Conservation (phyloP, 2,797 vertebrate species). For the Xiphophorus birchmanni region DNA sequence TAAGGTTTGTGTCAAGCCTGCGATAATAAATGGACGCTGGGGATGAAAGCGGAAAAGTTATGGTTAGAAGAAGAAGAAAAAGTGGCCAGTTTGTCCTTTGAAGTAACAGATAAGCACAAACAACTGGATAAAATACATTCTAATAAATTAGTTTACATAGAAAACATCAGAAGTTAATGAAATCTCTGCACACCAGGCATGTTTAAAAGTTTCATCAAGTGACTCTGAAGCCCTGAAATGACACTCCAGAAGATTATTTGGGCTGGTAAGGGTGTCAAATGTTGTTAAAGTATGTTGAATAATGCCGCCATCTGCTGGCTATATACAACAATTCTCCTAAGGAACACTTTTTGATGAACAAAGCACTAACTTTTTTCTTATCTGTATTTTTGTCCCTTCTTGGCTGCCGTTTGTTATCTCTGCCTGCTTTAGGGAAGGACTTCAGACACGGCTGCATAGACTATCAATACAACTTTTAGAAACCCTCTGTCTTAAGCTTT, state of each 20-base stretch:
- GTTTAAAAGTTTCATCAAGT: constrained; percentile 7
- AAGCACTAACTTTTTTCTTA: background rate
- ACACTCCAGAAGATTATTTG: background rate
- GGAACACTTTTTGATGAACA: too few species aligned
- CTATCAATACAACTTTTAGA: background rate
- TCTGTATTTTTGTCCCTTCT: background rate
- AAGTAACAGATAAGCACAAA: background rate
- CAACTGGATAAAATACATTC: background rate
- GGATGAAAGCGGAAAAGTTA: constrained; percentile 4
- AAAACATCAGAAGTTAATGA: background rate
- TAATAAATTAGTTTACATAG: too few species aligned
- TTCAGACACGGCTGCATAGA: background rate
- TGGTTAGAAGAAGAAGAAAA: background rate
- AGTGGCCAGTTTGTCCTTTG: background rate
- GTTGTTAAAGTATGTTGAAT: background rate
- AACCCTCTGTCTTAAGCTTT: background rate
- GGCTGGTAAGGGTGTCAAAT: background rate
- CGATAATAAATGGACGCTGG: constrained; percentile 37
- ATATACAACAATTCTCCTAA: background rate
- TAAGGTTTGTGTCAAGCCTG: constrained; percentile 35
- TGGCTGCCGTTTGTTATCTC: background rate
- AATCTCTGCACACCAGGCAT: background rate
- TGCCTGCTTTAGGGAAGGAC: background rate
- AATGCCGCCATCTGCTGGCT: constrained; percentile 65
- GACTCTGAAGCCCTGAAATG: constrained; percentile 15